Conservation (phyloP, 2,888 invertebrate species). For the Hoplodrina blanda region DNA sequence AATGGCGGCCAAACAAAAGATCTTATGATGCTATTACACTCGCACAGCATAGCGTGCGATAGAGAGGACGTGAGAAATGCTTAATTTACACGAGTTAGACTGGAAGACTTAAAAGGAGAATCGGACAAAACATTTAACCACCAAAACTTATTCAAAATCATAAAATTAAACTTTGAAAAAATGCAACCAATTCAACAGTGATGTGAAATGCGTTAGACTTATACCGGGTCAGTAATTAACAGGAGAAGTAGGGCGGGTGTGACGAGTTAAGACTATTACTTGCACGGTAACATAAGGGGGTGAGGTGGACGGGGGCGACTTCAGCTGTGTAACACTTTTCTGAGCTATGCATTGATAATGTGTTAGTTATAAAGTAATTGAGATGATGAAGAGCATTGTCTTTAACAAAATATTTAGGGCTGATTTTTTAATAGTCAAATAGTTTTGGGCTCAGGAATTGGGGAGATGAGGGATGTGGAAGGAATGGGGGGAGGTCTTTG, state of each 20-base stretch:
- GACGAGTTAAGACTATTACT: conserved; percentile 58
- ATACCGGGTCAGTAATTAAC: conserved; percentile 60
- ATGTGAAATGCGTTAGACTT: conserved; percentile 26
- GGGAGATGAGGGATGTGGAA: too few relatives aligned
- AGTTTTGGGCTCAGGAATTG: too few relatives aligned
- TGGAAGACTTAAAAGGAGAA: too few relatives aligned
- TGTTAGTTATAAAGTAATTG: conserved; percentile 1
- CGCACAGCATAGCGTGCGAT: too few relatives aligned
- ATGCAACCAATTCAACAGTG: conserved; percentile 17
- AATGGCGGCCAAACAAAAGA: too few relatives aligned
- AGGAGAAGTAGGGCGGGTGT: conserved; percentile 52
- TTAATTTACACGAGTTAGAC: too few relatives aligned
- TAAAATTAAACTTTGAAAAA: neutral
- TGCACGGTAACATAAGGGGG: conserved; percentile 27
- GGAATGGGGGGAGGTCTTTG: too few relatives aligned
- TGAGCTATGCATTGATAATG: conserved; percentile 33
- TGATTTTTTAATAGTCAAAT: neutral
- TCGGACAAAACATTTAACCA: too few relatives aligned
- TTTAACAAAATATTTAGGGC: neutral
- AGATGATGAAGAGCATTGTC: neutral
- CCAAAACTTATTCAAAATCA: too few relatives aligned
- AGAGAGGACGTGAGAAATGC: too few relatives aligned
- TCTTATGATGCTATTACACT: too few relatives aligned
- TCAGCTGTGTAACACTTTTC: conserved; percentile 26
- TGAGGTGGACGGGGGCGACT: neutral